Conservation (phyloP, 35 echinoderm and acorn worm genomes). For the Eucidaris tribuloides region DNA sequence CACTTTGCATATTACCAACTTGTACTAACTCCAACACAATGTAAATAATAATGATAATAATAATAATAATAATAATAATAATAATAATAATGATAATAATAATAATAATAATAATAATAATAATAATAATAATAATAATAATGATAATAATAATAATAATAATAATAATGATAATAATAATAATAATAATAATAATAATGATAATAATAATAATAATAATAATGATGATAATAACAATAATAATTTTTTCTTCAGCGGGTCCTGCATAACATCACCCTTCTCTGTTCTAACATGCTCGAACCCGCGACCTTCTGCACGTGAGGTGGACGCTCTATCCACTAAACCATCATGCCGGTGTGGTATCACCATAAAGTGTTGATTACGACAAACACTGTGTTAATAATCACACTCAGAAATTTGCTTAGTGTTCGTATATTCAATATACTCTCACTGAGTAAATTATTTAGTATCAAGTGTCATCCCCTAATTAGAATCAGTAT, state of each 20-base stretch:
- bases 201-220: background rate
- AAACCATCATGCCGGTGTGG: background rate
- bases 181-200: background rate
- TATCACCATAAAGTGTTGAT: too few relatives aligned
- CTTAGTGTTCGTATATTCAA: too few relatives aligned
- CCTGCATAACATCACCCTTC: background rate
- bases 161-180: background rate
- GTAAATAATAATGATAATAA: too few relatives aligned
- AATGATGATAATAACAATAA: background rate
- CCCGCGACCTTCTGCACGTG: too few relatives aligned
- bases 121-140: conserved; percentile 1
- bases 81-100: background rate
- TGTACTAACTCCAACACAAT: too few relatives aligned
- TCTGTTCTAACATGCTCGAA: background rate
- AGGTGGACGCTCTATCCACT: too few relatives aligned
- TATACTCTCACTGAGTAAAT: too few relatives aligned
- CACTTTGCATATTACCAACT: too few relatives aligned
- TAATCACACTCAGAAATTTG: too few relatives aligned
- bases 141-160: background rate
- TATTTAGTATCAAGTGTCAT: too few relatives aligned
- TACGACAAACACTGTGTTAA: too few relatives aligned
- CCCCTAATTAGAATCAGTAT: too few relatives aligned
- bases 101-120: conserved; percentile 1
- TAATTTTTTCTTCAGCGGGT: background rate
- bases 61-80: background rate